Base-by-base conservation (phyloP, 2,797 vertebrate species). In the Myiothlypis coronata region DNA sequence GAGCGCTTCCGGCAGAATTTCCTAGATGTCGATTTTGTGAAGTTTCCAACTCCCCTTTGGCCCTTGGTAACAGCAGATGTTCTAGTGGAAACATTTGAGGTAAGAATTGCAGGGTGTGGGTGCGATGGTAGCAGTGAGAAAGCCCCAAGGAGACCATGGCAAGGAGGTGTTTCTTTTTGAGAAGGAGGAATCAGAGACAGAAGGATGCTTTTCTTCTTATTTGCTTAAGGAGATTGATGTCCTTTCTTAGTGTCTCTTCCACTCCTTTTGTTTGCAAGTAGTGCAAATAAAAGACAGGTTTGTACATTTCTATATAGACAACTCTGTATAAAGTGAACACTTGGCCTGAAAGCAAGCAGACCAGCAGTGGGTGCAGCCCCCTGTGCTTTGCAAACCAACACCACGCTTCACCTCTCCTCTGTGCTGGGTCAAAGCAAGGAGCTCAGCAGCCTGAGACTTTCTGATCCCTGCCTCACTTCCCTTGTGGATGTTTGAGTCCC, bases 1-100 rank as follows among this genome's bases (percentile, higher is more conserved):
- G 99, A 99, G 77, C 98, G 94, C 61, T 99, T 99, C 96, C 98
- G 97, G 39, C 97, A 97, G 4, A 99, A 99, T 88, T 99, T 99
- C 96, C 97, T 97, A 28, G 93, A 98, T 18, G 97, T 99, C 8
- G 97, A 98, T 50, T 98, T 98, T 27, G 98, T 99, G 78, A 98
- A 95, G 93, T 99, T 99, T 93, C 99, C 99, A 13, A 98, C 98
- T n/a, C 99, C 99, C 0, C 98, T 99, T 43, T 96, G 96, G 32
- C 99, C 99, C 19, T 98, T 99, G 69, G 98, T 99, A 92, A 99
- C 99, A 1, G 98, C 98, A 82, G 98, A 98, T 30, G 96, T 99
- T 76, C 97, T 99, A 78, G 99, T 99, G 92, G 99, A 99, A 96
- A 99, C 99, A 0, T 99, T 98, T 64, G 99, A 99, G 97, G 99